Evolutionary conservation across 2,113 vertebrate genomes (phyloP), one percentile per base, ranked within the genome.

Genomic region (Pardalotus punctatus): DNA sequence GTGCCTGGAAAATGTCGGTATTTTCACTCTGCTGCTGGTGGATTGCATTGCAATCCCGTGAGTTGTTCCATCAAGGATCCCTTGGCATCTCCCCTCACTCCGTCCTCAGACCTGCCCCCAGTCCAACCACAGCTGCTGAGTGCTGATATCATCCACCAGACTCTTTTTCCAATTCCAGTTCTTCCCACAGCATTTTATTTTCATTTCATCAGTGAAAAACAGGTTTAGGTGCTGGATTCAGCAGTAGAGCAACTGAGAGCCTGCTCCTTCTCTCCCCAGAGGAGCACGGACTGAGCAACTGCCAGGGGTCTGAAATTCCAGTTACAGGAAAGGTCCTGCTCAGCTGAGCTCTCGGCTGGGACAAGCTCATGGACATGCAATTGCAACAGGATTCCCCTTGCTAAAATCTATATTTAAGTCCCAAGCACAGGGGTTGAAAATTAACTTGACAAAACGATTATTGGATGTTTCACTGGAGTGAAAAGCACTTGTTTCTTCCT

Each of bases 211-310:
- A 33, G 25, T 27, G 33, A 6, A 29, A 50, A 71, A 31, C 3
- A 66, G 12, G 31, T 47, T 60, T 36, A 31, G 9, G 14, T 56
- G 36, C 27, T 56, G 54, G 21, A 53, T 60, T 73, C 50, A 62
- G 15, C 27, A 67, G 35, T 43, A 43, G 24, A 69, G 31, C 51
- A n/a, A 36, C 19, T 9, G 36, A 65, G 33, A 88, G 3, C 5
- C 6, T 5, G 5, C 81, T 25, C n/a, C 16, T 86, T 24, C 31
- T 53, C 22, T 65, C 28, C 5, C 13, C 6, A 22, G 56, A 72
- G 61, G 56, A 70, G 6, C 12, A 38, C 1, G 2, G 20, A 57
- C 2, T 0, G 2, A 58, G 33, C 14, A 60, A 28, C 17, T n/a
- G 53, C 11, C 13, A 48, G 22, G 22, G 40, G 10, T 16, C 48